Conservation (phyloP, 2,113 vertebrate species). For the Scophthalmus maximus region DNA sequence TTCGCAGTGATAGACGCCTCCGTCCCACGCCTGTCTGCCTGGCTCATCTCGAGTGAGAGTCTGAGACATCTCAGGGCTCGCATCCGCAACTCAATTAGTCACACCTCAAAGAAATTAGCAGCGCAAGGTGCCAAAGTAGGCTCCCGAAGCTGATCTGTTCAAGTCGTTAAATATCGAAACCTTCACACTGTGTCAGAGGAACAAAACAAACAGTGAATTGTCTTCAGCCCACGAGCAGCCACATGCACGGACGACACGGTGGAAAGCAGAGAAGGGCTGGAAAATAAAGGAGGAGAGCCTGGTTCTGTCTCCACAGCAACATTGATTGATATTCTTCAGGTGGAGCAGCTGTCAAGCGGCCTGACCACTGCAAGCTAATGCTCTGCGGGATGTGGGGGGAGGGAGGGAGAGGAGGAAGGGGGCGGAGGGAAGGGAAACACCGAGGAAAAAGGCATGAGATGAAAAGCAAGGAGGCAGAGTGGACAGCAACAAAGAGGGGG, state of each 20-base stretch:
- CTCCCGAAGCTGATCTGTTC: conserved; percentile 31
- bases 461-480: conserved; percentile 48
- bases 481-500: conserved; percentile 36
- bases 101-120: conserved; percentile 71
- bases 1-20: conserved; percentile 63
- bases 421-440: conserved; percentile 44
- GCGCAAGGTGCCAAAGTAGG: conserved; percentile 25
- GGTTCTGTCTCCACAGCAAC: conserved; percentile 88
- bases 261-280: not conserved
- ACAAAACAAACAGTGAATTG: conserved; percentile 25
- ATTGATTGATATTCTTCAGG: conserved; percentile 88
- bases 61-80: conserved; percentile 57
- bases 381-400: conserved; percentile 65
- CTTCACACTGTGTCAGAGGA: conserved; percentile 25
- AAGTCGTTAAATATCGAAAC: conserved; percentile 30
- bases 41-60: conserved; percentile 65
- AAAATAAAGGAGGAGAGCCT: conserved; percentile 44
- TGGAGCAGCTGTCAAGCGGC: conserved; percentile 83
- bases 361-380: conserved; percentile 82
- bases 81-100: conserved; percentile 67
- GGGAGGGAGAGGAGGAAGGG: not conserved
- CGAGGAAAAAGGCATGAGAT: conserved; percentile 47
- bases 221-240: not conserved
- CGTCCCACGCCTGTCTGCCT: conserved; percentile 72
- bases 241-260: not conserved